A percentile compares a stretch with the other conserved stretches of the same genome.
Evolutionary conservation across 2,888 invertebrate species (phyloP).

Genomic region (Cosmopolites sordidus): DNA sequence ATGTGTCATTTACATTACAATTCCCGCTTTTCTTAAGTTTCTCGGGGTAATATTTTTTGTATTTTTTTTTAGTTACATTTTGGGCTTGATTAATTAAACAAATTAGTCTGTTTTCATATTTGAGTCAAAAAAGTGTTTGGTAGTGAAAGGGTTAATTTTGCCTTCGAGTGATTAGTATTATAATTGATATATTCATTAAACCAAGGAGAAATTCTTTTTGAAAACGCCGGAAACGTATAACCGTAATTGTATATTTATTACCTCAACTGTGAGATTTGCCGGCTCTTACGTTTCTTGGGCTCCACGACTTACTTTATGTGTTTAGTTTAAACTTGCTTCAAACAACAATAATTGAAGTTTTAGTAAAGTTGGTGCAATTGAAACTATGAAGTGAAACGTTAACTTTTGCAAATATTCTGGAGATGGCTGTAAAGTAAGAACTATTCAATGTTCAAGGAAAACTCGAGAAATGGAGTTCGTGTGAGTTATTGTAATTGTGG

Average conservation of each 20-base stretch:
- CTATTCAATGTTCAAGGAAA: slow-evolving; percentile 29
- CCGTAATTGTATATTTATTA: slow-evolving; percentile 21
- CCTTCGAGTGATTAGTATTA: too few relatives aligned
- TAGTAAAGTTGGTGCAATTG: slow-evolving; percentile 34
- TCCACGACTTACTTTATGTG: slow-evolving; percentile 32
- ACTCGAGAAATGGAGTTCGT: neutral
- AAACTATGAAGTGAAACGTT: slow-evolving; percentile 39
- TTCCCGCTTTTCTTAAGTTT: too few relatives aligned
- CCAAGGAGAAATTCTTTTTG: too few relatives aligned
- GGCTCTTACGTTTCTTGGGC: slow-evolving; percentile 29
- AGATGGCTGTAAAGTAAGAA: slow-evolving; percentile 29
- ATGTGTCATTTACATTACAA: too few relatives aligned
- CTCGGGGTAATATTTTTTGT: too few relatives aligned
- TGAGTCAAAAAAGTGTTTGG: too few relatives aligned
- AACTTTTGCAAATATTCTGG: slow-evolving; percentile 32
- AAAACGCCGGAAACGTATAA: slow-evolving; percentile 15
- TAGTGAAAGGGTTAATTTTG: too few relatives aligned
- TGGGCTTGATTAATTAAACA: too few relatives aligned
- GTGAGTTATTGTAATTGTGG: too few relatives aligned
- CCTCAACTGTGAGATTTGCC: slow-evolving; percentile 11
- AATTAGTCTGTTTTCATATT: too few relatives aligned
- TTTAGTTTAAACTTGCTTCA: slow-evolving; percentile 34
- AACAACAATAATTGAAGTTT: slow-evolving; percentile 38
- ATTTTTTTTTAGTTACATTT: too few relatives aligned
- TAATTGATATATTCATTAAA: too few relatives aligned